Conservation (phyloP, 2,888 invertebrate genomes). For the Anarsia innoxiella region DNA sequence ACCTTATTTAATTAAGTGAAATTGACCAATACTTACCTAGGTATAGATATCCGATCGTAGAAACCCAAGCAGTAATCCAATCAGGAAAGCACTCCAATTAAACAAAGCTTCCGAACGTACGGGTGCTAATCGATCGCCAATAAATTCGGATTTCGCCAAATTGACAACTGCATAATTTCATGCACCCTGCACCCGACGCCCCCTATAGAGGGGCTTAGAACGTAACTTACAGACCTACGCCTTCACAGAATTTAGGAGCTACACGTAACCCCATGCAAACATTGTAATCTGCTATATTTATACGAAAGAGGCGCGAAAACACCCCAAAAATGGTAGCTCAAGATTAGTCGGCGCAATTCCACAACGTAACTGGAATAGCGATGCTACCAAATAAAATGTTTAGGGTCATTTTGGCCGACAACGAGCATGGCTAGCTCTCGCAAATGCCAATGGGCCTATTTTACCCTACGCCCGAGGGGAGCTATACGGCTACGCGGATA, state of each 20-base stretch:
- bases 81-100: slow-evolving; percentile 60
- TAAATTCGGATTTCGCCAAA: slow-evolving; percentile 49
- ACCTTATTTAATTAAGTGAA: slow-evolving; percentile 16
- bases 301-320: slow-evolving; percentile 57
- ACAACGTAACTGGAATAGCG: slow-evolving; percentile 61
- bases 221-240: slow-evolving; percentile 15
- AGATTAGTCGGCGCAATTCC: slow-evolving; percentile 66
- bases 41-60: slow-evolving; percentile 8
- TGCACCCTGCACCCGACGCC: slow-evolving; percentile 43
- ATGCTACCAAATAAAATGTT: slow-evolving; percentile 72
- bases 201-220: slow-evolving; percentile 8
- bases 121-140: slow-evolving; percentile 59
- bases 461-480: slow-evolving; percentile 54
- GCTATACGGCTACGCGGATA: slow-evolving; percentile 47
- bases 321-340: slow-evolving; percentile 61
- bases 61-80: slow-evolving; percentile 38
- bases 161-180: slow-evolving; percentile 41
- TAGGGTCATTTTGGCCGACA: slow-evolving; percentile 69
- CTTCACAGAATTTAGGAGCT: slow-evolving; percentile 7
- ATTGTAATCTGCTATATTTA: slow-evolving; percentile 57
- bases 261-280: slow-evolving; percentile 29
- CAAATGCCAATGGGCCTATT: slow-evolving; percentile 70
- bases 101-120: slow-evolving; percentile 46
- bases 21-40: slow-evolving; percentile 6
- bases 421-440: slow-evolving; percentile 63